Conservation (phyloP, 2,797 vertebrate species). For the Columba guinea region DNA sequence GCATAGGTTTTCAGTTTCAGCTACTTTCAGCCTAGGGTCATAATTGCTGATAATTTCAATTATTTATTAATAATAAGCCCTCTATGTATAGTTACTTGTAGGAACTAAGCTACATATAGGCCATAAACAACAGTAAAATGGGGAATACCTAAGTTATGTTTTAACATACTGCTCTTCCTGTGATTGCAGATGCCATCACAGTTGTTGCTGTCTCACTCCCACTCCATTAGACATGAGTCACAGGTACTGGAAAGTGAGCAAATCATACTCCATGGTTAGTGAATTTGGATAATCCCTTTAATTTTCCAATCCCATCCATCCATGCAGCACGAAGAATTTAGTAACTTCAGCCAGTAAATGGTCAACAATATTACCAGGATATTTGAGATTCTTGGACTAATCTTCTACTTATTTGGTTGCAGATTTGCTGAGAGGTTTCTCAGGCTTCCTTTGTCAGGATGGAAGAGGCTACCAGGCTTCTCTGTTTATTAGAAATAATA, state of each 20-base stretch:
- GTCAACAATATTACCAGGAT: neutral
- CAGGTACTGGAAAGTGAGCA: neutral
- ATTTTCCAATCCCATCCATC: neutral
- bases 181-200: neutral
- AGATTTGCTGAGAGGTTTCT: neutral
- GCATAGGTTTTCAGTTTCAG: neutral
- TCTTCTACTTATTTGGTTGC: neutral
- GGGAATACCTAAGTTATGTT: neutral
- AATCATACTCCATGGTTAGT: neutral
- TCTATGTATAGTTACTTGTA: neutral
- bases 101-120: neutral
- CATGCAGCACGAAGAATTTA: neutral
- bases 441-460: neutral
- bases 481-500: neutral
- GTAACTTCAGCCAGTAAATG: neutral
- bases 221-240: neutral
- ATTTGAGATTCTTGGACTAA: neutral
- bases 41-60: neutral
- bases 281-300: neutral
- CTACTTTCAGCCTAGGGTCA: neutral
- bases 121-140: neutral
- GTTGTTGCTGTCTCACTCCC: neutral
- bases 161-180: neutral
- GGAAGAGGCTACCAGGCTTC: neutral
- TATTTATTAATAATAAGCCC: neutral